phyloP scores from a whole-genome alignment of 2,797 vertebrate genomes.

The Limnodromus scolopaceus region DNA sequence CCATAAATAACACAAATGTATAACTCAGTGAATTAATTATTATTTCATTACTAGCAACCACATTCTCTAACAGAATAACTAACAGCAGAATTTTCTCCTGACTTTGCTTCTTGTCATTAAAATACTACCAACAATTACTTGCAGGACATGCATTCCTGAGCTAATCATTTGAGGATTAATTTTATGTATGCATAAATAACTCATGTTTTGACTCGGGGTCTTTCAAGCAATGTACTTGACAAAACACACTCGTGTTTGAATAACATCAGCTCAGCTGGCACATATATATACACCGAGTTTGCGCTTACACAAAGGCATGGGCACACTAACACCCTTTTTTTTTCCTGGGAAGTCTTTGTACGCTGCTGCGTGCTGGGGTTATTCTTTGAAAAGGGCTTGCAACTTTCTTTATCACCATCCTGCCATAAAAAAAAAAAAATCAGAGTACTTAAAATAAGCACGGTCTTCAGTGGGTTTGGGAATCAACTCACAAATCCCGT shows the following conservation, averaged over 20 bases:
- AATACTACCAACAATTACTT: not conserved
- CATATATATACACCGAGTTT: not conserved
- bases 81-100: conserved; percentile 8
- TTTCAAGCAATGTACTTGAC: not conserved
- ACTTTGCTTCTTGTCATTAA: conserved; percentile 12
- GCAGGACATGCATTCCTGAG: conserved; percentile 24
- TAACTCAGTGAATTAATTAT: conserved; percentile 61
- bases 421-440: not conserved
- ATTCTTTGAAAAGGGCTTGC: not conserved
- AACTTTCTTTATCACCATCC: not conserved
- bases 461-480: not conserved
- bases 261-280: not conserved
- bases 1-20: conserved; percentile 65
- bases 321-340: not conserved
- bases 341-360: not conserved
- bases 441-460: not conserved
- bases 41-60: conserved; percentile 64
- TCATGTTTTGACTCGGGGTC: not conserved
- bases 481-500: not conserved
- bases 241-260: not conserved
- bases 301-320: not conserved
- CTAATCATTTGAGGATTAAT: conserved; percentile 42
- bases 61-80: conserved; percentile 6
- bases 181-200: conserved; percentile 39
- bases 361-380: fast-evolving